Evolutionary conservation across 2,888 invertebrate genomes (phyloP).

Genomic region (Tachina fera): DNA sequence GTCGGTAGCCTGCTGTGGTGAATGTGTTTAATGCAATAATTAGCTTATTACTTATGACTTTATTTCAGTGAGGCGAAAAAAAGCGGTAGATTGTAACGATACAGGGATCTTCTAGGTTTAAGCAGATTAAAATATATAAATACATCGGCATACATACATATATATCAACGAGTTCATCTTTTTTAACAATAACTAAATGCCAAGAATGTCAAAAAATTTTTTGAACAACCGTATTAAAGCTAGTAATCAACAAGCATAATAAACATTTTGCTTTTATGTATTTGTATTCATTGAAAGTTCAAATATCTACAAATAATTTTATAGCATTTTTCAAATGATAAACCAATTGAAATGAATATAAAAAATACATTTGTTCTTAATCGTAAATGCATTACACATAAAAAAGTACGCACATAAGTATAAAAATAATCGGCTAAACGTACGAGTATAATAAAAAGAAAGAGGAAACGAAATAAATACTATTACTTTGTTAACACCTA

Average conservation of each 20-base stretch:
- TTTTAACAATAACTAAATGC: no score
- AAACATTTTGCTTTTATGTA: constrained; percentile 20
- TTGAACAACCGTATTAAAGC: neutral
- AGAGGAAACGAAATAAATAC: constrained; percentile 29
- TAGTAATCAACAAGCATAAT: constrained; percentile 19
- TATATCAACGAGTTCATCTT: no score
- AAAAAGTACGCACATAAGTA: neutral
- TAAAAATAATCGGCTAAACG: constrained; percentile 14
- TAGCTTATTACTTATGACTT: no score
- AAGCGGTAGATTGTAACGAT: no score
- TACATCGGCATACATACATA: no score
- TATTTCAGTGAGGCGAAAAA: no score
- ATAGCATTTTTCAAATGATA: constrained; percentile 24
- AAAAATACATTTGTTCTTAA: neutral
- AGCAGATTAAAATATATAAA: no score
- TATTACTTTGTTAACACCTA: constrained; percentile 63
- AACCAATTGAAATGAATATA: constrained; percentile 50
- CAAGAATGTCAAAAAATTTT: neutral
- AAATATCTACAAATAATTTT: constrained; percentile 21
- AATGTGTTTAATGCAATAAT: no score
- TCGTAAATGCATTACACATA: neutral
- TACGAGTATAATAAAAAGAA: constrained; percentile 12
- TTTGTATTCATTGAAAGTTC: constrained; percentile 21
- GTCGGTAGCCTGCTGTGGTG: no score
- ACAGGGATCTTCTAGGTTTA: no score